Evolutionary conservation across 1,140 invertebrate genomes (phyloP).

Genomic region (Drosophila truncata): DNA sequence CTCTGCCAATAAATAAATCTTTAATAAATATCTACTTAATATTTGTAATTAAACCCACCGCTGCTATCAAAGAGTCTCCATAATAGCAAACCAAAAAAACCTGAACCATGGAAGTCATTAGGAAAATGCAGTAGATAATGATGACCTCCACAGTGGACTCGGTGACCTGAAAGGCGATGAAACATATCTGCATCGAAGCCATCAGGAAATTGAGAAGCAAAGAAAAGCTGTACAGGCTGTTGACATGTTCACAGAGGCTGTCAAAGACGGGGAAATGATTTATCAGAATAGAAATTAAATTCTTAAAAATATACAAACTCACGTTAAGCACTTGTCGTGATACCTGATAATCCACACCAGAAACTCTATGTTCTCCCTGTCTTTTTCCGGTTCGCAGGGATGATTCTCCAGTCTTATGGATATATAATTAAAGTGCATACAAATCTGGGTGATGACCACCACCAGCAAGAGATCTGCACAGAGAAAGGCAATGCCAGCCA

Average conservation of each 20-base stretch:
- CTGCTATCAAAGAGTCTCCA: constrained; percentile 68
- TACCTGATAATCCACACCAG: constrained; percentile 60
- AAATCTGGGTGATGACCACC: constrained; percentile 78
- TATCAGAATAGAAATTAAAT: background rate
- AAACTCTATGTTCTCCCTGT: constrained; percentile 57
- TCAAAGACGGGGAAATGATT: background rate
- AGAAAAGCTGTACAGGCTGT: constrained; percentile 70
- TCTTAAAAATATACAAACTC: constrained; percentile 13
- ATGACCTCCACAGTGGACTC: constrained; percentile 71
- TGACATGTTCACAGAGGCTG: constrained; percentile 73
- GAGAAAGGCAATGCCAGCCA: constrained; percentile 78
- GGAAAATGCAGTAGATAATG: constrained; percentile 75
- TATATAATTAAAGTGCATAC: constrained; percentile 79
- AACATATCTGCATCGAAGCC: constrained; percentile 80
- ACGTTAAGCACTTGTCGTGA: constrained; percentile 73
- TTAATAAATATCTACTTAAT: background rate
- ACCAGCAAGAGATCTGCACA: constrained; percentile 74
- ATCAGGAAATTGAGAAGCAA: constrained; percentile 74
- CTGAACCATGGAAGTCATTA: constrained; percentile 78
- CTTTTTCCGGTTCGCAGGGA: constrained; percentile 31
- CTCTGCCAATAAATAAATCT: constrained; percentile 41
- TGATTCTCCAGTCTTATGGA: constrained; percentile 56
- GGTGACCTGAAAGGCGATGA: constrained; percentile 80
- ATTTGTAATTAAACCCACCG: constrained; percentile 37
- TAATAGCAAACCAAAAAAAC: constrained; percentile 79